A percentile compares a stretch with the other conserved stretches of the same genome.
Evolutionary conservation across 2,888 invertebrate species (phyloP).

Genomic region (Liopterus haemorrhoidalis): DNA sequence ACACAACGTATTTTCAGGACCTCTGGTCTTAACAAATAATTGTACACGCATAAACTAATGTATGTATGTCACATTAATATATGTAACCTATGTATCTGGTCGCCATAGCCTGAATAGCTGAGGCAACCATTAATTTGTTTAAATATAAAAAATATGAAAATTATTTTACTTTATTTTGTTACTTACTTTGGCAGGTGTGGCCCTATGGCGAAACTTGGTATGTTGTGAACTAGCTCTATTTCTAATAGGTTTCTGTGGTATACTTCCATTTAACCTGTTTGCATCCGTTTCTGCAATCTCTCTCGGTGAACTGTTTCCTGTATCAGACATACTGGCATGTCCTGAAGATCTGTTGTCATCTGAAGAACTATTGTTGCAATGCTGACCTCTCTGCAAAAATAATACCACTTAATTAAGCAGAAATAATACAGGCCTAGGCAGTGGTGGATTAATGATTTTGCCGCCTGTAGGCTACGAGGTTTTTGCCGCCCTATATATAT

Average conservation of each 20-base stretch:
- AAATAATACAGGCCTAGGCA: too few species aligned
- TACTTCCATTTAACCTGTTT: slow-evolving; percentile 58
- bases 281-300: slow-evolving; percentile 53
- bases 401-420: too few species aligned
- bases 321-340: slow-evolving; percentile 91
- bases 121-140: not conserved
- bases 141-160: not conserved
- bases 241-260: slow-evolving; percentile 58
- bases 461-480: not conserved
- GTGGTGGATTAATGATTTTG: too few species aligned
- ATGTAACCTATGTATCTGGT: too few species aligned
- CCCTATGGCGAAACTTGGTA: slow-evolving; percentile 57
- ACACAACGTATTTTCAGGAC: too few species aligned
- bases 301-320: slow-evolving; percentile 62
- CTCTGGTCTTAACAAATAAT: too few species aligned
- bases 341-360: slow-evolving; percentile 89
- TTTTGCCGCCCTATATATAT: not conserved
- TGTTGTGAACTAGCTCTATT: slow-evolving; percentile 58
- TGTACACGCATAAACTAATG: too few species aligned
- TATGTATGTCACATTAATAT: too few species aligned
- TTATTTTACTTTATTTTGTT: not conserved
- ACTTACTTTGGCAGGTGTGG: slow-evolving; percentile 58
- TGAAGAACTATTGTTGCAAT: slow-evolving; percentile 63
- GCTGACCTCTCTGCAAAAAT: slow-evolving; percentile 38
- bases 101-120: too few species aligned